Evolutionary conservation across 1,140 invertebrate genomes (phyloP), one percentile per base, ranked within the genome.

Genomic region (Lepidostoma basale): DNA sequence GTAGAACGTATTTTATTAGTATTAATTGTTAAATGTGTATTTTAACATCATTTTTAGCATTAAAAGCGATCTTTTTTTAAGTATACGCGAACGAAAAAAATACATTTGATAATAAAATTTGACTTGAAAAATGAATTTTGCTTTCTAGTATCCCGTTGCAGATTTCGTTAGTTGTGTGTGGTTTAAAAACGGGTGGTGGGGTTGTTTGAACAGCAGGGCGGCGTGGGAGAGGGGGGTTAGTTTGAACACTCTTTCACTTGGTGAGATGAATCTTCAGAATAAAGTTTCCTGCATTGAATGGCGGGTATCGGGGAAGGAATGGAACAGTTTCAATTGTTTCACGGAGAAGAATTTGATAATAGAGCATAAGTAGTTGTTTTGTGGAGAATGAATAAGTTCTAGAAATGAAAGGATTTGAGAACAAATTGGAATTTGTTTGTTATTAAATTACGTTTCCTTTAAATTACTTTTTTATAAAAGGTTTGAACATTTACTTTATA

Each of bases 251-350:
- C 40, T 47, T 56, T 60, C 25, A 42, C n/a, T 25, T 5, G 36
- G 22, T 40, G 25, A 60, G 58, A 44, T 60, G 58, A 25, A 60
- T 60, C 25, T 22, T 40, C 36, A 40, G 18, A 40, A 9, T 39
- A 42, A 60, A 60, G 40, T 60, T 60, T 42, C 28, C 12, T 42
- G n/a, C 28, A 60, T 60, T 44, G 58, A 60, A 36, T 60, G 45
- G 45, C 12, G 44, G 12, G 4, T 10, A 20, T 23, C 6, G 44
- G 16, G 45, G 44, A 5, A 4, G 44, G 44, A n/a, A n/a, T 36
- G 33, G 33, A 12, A 36, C 14, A 8, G 23, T 36, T 1, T 12
- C 33, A 36, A 36, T 36, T n/a, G 33, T n/a, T n/a, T 6, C 5
- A n/a, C 14, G 33, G 14, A n/a, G 33, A n/a, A 12, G 33, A n/a